Conservation (phyloP, 2,888 invertebrate genomes). For the Heliothis peltigera region DNA sequence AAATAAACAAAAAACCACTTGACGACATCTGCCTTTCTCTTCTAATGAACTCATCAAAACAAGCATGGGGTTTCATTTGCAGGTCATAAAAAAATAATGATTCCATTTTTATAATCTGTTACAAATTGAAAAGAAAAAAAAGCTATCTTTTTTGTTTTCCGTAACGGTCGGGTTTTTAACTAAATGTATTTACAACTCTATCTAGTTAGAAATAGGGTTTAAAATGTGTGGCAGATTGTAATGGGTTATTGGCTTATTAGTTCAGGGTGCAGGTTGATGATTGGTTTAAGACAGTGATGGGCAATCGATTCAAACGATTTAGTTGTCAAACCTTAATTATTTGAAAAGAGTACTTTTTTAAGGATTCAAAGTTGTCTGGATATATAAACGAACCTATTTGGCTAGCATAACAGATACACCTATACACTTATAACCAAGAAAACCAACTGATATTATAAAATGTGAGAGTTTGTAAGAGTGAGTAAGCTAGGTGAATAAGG, state of each 20-base stretch:
- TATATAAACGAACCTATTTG: no score
- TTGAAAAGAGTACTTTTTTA: background rate
- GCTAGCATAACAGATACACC: no score
- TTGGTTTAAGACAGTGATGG: slow-evolving; percentile 57
- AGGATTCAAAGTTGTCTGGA: no score
- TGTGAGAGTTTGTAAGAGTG: no score
- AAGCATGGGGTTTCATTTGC: background rate
- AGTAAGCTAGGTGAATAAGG: no score
- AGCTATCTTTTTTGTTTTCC: slow-evolving; percentile 13
- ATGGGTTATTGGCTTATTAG: slow-evolving; percentile 59
- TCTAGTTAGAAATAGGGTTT: slow-evolving; percentile 10
- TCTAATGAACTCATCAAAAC: slow-evolving; percentile 18
- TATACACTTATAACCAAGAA: no score
- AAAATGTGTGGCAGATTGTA: background rate
- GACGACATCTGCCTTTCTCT: background rate
- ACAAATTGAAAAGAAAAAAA: slow-evolving; percentile 46
- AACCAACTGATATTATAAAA: no score
- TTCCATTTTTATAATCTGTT: slow-evolving; percentile 18
- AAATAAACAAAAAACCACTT: background rate
- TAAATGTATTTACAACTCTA: slow-evolving; percentile 11
- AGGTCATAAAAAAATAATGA: slow-evolving; percentile 7
- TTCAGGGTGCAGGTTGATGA: slow-evolving; percentile 61
- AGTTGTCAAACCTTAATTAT: slow-evolving; percentile 50
- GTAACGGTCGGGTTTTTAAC: slow-evolving; percentile 18
- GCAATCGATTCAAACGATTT: slow-evolving; percentile 63